These are phyloP conservation scores for Elephas maximus DNA, from an alignment of 2,113 vertebrate species.

Conservation along the genomic window DNA sequence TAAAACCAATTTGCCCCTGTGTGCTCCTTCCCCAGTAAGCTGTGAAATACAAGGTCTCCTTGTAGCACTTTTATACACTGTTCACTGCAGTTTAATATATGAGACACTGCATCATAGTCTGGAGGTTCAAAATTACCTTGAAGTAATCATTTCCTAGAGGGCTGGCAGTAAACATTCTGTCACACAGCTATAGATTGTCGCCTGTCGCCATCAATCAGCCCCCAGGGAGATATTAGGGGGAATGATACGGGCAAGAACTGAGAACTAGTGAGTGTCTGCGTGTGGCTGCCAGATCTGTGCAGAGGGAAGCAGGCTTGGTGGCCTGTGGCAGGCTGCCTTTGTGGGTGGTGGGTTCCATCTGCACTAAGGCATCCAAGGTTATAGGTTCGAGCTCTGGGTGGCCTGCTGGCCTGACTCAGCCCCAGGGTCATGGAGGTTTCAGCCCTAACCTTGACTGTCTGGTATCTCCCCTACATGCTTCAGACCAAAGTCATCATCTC, in stretches of 20 bases:
- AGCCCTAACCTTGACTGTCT: neutral
- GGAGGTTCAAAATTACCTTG: conserved; percentile 75
- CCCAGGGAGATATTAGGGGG: conserved; percentile 39
- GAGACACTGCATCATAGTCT: conserved; percentile 68
- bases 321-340: neutral
- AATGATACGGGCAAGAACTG: neutral
- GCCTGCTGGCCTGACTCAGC: neutral
- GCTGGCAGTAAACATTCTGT: conserved; percentile 70
- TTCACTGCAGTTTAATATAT: conserved; percentile 64
- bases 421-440: neutral
- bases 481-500: neutral
- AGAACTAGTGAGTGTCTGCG: neutral
- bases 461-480: neutral
- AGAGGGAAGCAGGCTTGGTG: neutral
- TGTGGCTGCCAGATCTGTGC: neutral
- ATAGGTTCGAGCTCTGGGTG: neutral
- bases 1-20: conserved; percentile 10
- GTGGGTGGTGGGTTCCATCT: neutral
- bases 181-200: conserved; percentile 67
- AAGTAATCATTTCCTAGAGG: conserved; percentile 79
- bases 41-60: conserved; percentile 70
- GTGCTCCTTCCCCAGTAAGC: neutral
- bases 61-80: conserved; percentile 57
- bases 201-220: conserved; percentile 59
- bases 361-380: neutral